phyloP scores from a whole-genome alignment of 2,888 invertebrate genomes.

The Rosalia funebris region DNA sequence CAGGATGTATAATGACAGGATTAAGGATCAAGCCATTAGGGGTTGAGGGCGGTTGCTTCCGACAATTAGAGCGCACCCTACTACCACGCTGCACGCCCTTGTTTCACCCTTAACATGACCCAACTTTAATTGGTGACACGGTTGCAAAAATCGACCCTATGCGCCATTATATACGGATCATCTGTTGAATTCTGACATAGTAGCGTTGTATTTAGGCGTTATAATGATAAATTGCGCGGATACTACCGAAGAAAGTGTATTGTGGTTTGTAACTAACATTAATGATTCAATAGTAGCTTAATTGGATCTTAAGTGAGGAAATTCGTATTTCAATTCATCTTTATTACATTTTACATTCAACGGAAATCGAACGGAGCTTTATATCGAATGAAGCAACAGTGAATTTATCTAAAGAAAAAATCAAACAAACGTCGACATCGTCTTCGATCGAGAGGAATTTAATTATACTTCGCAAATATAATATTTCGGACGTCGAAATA shows the following conservation, averaged over 20 bases:
- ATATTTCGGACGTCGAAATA: too few relatives aligned
- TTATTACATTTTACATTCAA: too few relatives aligned
- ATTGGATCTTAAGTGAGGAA: constrained; percentile 30
- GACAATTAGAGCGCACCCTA: constrained; percentile 37
- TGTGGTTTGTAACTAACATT: constrained; percentile 36
- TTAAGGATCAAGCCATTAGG: constrained; percentile 61
- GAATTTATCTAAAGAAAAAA: too few relatives aligned
- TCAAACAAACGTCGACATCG: too few relatives aligned
- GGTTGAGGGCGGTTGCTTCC: constrained; percentile 58
- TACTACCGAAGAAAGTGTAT: constrained; percentile 32
- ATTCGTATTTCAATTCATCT: background rate
- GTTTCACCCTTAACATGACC: constrained; percentile 54
- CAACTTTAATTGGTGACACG: constrained; percentile 51
- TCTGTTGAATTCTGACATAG: constrained; percentile 24
- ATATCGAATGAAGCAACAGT: too few relatives aligned
- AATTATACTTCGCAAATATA: too few relatives aligned
- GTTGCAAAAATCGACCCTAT: constrained; percentile 33
- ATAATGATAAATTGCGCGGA: constrained; percentile 39
- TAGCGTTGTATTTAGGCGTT: constrained; percentile 31
- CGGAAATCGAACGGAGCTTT: too few relatives aligned
- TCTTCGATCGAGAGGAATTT: too few relatives aligned
- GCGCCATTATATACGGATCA: constrained; percentile 21
- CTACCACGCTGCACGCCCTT: constrained; percentile 46
- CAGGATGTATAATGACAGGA: constrained; percentile 60
- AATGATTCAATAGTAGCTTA: constrained; percentile 29